Evolutionary conservation across 2,797 vertebrate genomes (phyloP).

Genomic region (Orestias chungarensis): DNA sequence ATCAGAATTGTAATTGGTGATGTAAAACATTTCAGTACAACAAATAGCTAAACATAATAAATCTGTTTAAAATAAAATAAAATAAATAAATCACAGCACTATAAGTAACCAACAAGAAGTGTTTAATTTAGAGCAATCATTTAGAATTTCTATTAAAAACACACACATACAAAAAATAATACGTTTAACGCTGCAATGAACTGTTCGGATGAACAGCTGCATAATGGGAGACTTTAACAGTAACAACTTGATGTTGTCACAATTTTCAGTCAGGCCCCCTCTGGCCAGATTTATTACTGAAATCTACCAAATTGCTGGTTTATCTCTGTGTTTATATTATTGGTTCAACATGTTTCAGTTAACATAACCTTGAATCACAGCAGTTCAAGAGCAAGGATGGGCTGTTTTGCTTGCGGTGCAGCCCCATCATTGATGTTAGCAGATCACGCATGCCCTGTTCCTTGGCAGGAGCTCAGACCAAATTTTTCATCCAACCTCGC

Average conservation of each 20-base stretch:
- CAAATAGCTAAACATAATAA: neutral
- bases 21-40: neutral
- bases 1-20: neutral
- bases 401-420: constrained; percentile 79
- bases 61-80: neutral
- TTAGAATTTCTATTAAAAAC: constrained; percentile 27
- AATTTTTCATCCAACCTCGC: constrained; percentile 68
- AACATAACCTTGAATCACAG: constrained; percentile 85
- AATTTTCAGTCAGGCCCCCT: constrained; percentile 70
- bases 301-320: constrained; percentile 80
- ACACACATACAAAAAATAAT: constrained; percentile 19
- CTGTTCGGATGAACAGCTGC: constrained; percentile 59
- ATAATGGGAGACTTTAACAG: constrained; percentile 70
- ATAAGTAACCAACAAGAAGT: neutral
- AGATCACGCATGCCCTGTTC: constrained; percentile 77
- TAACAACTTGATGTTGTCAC: constrained; percentile 72
- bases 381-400: constrained; percentile 80
- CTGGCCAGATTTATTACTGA: constrained; percentile 79
- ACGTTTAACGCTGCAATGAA: constrained; percentile 33
- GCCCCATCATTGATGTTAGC: constrained; percentile 76
- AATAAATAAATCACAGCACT: neutral
- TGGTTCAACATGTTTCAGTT: constrained; percentile 83
- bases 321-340: constrained; percentile 85
- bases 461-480: constrained; percentile 71
- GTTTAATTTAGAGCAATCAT: constrained; percentile 1